Evolutionary conservation across 2,797 vertebrate species (phyloP), one percentile per base, ranked within the genome.

Genomic region (Monodelphis domestica): DNA sequence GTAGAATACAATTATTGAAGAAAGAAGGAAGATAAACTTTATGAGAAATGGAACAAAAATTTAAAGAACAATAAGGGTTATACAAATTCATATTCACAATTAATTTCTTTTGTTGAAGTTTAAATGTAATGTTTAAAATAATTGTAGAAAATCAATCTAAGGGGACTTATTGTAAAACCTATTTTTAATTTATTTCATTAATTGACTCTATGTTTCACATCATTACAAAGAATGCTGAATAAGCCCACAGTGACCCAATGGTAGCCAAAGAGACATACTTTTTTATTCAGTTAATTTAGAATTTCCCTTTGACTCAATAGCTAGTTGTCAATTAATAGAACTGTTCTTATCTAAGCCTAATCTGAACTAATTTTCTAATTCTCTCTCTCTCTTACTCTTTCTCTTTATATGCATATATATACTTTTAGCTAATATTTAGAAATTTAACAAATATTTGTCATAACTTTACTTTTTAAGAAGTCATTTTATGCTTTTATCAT

Each of bases 121-220:
- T 88, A 1, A 54, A 87, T 92, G n/a, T 93, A 90, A 52, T 5
- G 12, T 92, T 91, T 95, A 53, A 53, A 63, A 84, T 92, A 45
- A 63, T 30, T 55, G 14, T 59, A 92, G 12, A 91, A 87, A 87
- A 84, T 5, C 12, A 7, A 51, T 17, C 2, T 59, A 95, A 92
- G 90, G 15, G 38, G 33, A 51, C 55, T 29, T 12, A 26, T 56
- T 4, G 51, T 53, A 91, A 59, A 90, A 54, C 10, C 38, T 38
- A 0, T 9, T 2, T 92, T 70, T 53, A 59, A 54, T 91, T 53
- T 38, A 90, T 29, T 53, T 78, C 1, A 63, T 38, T 89, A 70
- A 53, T 53, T 21, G 52, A 38, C 5, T 51, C 91, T 90, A n/a
- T 45, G 51, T 90, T 91, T 92, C 54, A 51, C 4, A 70, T 94